phyloP scores from a whole-genome alignment of 2,797 vertebrate genomes.

The Sebastes steindachneri region DNA sequence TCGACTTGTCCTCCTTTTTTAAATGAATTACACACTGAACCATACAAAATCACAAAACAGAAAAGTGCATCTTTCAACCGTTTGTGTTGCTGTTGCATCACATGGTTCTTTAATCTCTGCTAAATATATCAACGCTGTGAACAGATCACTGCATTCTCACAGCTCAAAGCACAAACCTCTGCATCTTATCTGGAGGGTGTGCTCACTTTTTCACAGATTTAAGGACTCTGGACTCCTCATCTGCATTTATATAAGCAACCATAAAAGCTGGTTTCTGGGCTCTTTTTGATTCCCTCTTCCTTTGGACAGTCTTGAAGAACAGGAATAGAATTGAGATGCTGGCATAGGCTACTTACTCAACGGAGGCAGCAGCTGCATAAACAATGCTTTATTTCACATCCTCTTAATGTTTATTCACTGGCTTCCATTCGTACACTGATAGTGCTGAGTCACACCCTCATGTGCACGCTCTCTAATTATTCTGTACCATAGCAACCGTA shows the following conservation, averaged over 20 bases:
- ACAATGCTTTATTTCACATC: conserved; percentile 81
- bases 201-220: conserved; percentile 67
- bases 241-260: conserved; percentile 77
- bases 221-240: conserved; percentile 66
- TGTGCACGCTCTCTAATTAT: conserved; percentile 79
- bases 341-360: conserved; percentile 66
- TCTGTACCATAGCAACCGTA: conserved; percentile 81
- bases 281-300: conserved; percentile 57
- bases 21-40: conserved; percentile 38
- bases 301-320: conserved; percentile 74
- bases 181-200: conserved; percentile 66
- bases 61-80: conserved; percentile 63
- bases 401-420: conserved; percentile 80
- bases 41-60: conserved; percentile 40
- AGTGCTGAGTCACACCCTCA: conserved; percentile 80
- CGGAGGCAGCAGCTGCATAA: conserved; percentile 78
- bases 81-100: conserved; percentile 72
- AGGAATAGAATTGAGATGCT: conserved; percentile 74
- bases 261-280: conserved; percentile 67
- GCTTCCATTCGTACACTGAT: conserved; percentile 71
- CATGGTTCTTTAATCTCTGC: conserved; percentile 72
- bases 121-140: conserved; percentile 69
- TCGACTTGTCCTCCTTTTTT: conserved; percentile 26
- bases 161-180: conserved; percentile 63
- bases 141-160: conserved; percentile 61